Base-by-base conservation (phyloP, 2,797 vertebrate species). In the Peromyscus aztecus region DNA sequence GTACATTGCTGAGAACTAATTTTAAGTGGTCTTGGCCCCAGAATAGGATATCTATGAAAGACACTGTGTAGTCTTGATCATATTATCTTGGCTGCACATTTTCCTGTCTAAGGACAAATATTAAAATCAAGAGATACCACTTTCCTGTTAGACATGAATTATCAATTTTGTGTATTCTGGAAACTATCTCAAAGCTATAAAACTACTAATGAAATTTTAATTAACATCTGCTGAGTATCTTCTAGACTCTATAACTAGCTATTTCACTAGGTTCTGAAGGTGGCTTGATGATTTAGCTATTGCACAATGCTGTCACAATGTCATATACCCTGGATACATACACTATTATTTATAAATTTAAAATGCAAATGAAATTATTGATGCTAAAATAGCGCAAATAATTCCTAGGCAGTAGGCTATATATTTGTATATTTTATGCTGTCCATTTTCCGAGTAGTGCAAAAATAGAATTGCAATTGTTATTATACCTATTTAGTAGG, bases 171-270 rank as follows among this genome's bases (percentile, higher is more conserved):
- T 87, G 17, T 82, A 90, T 1, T 55, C 46, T 84, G 81, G 29
- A 93, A 89, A 40, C 6, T 24, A 55, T 9, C 93, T 55, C 4
- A 73, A 67, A 34, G 10, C n/a, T 83, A 75, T 61, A 4, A 5
- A 82, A 85, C 55, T 57, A 61, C 82, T 89, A 93, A 65, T 83
- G 12, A 82, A 77, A 91, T 78, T 57, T 86, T 13, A 91, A 65
- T 75, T 92, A 86, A n/a, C 49, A 27, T 82, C 88, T 61, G 65
- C 69, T 86, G 6, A 63, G 4, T 67, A 71, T 17, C 29, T 80
- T 63, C 6, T 89, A 81, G 9, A 82, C 6, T 40, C 3, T 61
- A 27, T 61, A 92, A 29, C 24, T 95, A 90, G 31, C 65, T 21
- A 40, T 61, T 82, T 94, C 11, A 6, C 27, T 29, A 88, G 37